A percentile compares a stretch with the other conserved stretches of the same genome.
These are phyloP conservation scores for Acipenser ruthenus DNA, from an alignment of 2,797 vertebrate species.

Conservation along the genomic window DNA sequence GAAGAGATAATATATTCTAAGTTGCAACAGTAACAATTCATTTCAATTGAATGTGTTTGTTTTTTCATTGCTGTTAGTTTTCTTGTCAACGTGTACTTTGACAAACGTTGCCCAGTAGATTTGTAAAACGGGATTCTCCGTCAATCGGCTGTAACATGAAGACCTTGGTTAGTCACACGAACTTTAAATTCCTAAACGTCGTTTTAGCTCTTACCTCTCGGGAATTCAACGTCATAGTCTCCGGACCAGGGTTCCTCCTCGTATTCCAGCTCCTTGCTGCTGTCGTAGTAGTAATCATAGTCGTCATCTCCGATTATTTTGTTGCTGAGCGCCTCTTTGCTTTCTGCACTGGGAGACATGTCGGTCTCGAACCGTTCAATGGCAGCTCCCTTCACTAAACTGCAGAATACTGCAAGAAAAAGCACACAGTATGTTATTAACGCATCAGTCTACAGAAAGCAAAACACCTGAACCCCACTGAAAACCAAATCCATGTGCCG, in stretches of 20 bases:
- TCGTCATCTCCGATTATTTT: conserved; percentile 24
- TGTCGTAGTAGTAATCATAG: conserved; percentile 27
- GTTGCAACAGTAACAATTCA: background rate
- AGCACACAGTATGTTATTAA: too few species aligned
- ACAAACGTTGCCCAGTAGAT: too few species aligned
- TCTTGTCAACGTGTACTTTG: too few species aligned
- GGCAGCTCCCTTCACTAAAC: conserved; percentile 46
- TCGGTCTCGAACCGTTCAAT: conserved; percentile 52
- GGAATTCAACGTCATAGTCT: conserved; percentile 38
- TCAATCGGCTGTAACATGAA: too few species aligned
- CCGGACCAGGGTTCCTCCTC: conserved; percentile 52
- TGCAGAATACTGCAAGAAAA: conserved; percentile 42
- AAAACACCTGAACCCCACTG: too few species aligned
- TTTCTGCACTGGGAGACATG: conserved; percentile 42
- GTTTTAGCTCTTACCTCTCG: conserved; percentile 41
- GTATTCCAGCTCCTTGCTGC: conserved; percentile 39
- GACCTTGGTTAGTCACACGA: too few species aligned
- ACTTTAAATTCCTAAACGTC: background rate
- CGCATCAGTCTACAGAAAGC: too few species aligned
- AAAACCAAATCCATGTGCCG: too few species aligned
- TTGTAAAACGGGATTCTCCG: too few species aligned
- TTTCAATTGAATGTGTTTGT: background rate
- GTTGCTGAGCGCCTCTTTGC: conserved; percentile 47
- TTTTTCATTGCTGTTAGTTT: too few species aligned
- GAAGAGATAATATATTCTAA: too few species aligned